Conservation (phyloP, 1,140 invertebrate species). For the Papilio polyxenes region DNA sequence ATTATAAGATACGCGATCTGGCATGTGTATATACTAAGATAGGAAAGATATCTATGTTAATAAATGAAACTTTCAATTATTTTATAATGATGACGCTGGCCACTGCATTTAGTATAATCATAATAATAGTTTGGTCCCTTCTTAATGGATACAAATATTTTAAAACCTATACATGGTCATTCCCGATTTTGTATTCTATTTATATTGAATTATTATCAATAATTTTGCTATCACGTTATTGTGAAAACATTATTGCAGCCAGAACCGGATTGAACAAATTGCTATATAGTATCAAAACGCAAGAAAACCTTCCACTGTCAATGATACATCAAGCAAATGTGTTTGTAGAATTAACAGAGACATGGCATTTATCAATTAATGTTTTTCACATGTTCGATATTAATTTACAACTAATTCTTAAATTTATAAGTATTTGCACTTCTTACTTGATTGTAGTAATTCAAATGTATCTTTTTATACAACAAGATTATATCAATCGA, state of each 20-base stretch:
- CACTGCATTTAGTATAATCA: conserved; percentile 53
- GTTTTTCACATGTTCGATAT: conserved; percentile 60
- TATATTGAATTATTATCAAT: conserved; percentile 48
- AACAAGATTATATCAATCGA: not conserved
- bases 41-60: conserved; percentile 48
- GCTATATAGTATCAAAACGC: conserved; percentile 56
- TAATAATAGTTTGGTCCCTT: conserved; percentile 54
- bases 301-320: conserved; percentile 49
- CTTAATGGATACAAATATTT: conserved; percentile 47
- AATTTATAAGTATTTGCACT: conserved; percentile 58
- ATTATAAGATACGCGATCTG: conserved; percentile 52
- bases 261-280: conserved; percentile 49
- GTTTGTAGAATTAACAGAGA: conserved; percentile 56
- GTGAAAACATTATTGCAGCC: conserved; percentile 52
- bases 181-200: conserved; percentile 50
- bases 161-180: conserved; percentile 34
- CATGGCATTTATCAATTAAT: conserved; percentile 50
- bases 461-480: conserved; percentile 43
- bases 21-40: conserved; percentile 49
- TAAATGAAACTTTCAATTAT: conserved; percentile 53
- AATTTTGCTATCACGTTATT: conserved; percentile 51
- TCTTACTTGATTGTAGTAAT: conserved; percentile 60
- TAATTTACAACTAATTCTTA: conserved; percentile 56
- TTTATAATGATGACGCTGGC: conserved; percentile 56
- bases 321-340: conserved; percentile 58